Evolutionary conservation across 2,113 vertebrate species (phyloP), one percentile per base, ranked within the genome.

Genomic region (Malurus alboscapulatus): DNA sequence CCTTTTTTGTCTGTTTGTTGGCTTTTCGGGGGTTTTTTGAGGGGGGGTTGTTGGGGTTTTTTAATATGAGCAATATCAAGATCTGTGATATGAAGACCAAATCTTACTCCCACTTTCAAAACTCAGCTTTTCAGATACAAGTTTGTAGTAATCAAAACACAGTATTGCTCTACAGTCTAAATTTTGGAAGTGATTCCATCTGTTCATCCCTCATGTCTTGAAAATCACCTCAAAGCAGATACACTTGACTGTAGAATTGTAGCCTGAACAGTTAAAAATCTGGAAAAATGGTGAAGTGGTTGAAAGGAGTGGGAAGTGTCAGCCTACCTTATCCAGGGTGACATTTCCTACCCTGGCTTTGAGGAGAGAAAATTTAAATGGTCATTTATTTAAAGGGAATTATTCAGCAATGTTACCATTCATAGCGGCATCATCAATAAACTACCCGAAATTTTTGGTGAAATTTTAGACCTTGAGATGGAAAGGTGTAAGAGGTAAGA

Each of bases 11-110:
- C 7, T 73, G 3, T 20, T 55, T 40, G 8, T 27, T 67, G 2
- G 13, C 1, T 14, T 18, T 36, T 17, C 36, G 25, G 12, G 8
- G 9, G 2, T 8, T 36, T 58, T 18, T 21, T 18, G 7, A 6
- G 1, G 6, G 3, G 6, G 3, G 1, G 2, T 1, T 16, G 18
- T 6, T 5, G 44, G 44, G 17, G 17, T 45, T 18, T 45, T 40
- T 55, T 51, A 58, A 20, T 19, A 20, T 75, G 38, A 63, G 9
- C 5, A 80, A 36, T 36, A 79, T 59, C 82, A 90, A 3, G 17
- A 17, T 76, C 26, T 3, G 1, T 73, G 25, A 32, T 32, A 17
- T 3, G 29, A 90, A 90, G 54, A 72, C 21, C 34, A 55, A 51
- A 58, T 85, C 48, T n/a, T 42, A 18, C 26, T 78, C 44, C 17